phyloP scores from a whole-genome alignment of 2,888 invertebrate species.

The Belgica antarctica region DNA sequence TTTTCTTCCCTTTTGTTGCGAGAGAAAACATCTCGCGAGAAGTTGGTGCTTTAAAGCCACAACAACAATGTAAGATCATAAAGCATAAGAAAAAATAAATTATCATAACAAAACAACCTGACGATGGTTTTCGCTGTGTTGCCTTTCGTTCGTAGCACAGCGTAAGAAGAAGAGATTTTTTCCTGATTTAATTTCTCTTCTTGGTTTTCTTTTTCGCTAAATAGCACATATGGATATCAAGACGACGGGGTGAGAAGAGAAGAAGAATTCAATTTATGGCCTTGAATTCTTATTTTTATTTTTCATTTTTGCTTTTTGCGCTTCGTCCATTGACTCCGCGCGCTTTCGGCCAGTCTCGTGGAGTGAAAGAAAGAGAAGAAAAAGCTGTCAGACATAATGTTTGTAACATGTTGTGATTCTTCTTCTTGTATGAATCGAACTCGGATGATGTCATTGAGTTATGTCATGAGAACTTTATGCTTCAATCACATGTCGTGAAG shows the following conservation, averaged over 20 bases:
- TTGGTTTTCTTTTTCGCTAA: background rate
- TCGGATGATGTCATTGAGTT: constrained; percentile 3
- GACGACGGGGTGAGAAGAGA: constrained; percentile 29
- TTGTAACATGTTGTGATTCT: background rate
- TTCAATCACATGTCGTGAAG: constrained; percentile 8
- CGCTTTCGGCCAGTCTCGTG: background rate
- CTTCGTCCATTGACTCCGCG: constrained; percentile 38
- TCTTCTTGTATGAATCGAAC: constrained; percentile 10
- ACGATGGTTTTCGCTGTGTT: constrained; percentile 29
- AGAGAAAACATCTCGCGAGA: background rate
- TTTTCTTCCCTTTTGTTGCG: constrained; percentile 17
- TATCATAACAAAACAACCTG: constrained; percentile 43
- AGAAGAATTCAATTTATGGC: constrained; percentile 43
- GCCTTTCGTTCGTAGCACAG: background rate
- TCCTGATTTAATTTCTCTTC: background rate
- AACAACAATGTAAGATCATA: constrained; percentile 10
- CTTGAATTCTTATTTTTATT: constrained; percentile 42
- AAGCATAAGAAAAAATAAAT: constrained; percentile 38
- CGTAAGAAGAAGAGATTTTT: background rate
- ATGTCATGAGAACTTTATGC: constrained; percentile 3
- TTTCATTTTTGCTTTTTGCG: constrained; percentile 28
- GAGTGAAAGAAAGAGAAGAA: constrained; percentile 26
- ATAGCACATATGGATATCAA: constrained; percentile 43
- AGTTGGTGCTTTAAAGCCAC: background rate
- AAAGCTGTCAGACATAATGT: background rate